A percentile compares a stretch with the other conserved stretches of the same genome.
phyloP scores from a whole-genome alignment of 2,888 invertebrate species.

The Eupithecia vulgata region DNA sequence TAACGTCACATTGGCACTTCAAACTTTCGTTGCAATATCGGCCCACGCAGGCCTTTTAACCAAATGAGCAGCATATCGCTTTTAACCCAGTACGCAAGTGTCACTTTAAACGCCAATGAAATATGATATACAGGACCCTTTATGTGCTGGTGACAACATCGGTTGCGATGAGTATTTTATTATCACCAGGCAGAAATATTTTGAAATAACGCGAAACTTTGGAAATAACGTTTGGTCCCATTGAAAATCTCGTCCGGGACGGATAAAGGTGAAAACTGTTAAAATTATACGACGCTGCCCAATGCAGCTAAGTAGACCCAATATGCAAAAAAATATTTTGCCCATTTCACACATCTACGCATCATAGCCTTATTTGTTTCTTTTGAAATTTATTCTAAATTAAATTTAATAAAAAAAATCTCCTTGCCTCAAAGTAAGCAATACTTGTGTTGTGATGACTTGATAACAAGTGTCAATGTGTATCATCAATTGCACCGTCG shows the following conservation, averaged over 20 bases:
- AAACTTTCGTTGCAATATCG: constrained; percentile 20
- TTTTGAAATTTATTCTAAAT: too few relatives aligned
- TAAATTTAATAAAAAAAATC: too few relatives aligned
- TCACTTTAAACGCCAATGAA: constrained; percentile 13
- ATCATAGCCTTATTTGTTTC: too few relatives aligned
- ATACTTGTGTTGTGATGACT: too few relatives aligned
- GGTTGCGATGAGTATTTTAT: constrained; percentile 5
- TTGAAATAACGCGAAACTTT: neutral
- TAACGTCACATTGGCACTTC: constrained; percentile 14
- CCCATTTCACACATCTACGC: neutral
- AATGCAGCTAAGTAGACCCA: neutral
- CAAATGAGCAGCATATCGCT: constrained; percentile 22
- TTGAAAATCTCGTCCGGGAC: neutral
- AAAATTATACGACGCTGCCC: neutral
- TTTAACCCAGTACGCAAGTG: constrained; percentile 7
- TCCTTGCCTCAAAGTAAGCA: neutral
- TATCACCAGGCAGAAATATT: neutral
- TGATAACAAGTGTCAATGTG: too few relatives aligned
- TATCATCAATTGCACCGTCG: too few relatives aligned
- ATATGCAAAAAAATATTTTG: neutral
- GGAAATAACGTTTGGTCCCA: too few relatives aligned
- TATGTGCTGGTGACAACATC: constrained; percentile 5
- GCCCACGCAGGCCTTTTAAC: constrained; percentile 28
- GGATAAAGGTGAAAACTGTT: neutral
- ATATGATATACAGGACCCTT: constrained; percentile 12